Evolutionary conservation across 2,797 vertebrate genomes (phyloP).

Genomic region (Sebastes taczanowskii): DNA sequence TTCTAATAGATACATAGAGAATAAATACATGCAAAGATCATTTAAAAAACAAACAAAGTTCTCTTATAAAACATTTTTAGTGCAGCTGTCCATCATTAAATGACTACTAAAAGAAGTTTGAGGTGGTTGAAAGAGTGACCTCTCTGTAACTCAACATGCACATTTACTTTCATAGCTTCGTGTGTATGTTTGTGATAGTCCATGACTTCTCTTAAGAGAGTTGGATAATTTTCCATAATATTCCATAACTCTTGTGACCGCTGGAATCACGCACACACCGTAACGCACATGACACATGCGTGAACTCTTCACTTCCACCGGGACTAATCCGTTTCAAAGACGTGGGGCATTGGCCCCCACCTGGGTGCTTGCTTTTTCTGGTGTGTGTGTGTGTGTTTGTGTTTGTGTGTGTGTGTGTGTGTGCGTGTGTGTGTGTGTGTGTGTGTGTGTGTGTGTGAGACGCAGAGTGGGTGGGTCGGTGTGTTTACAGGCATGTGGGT

Average conservation of each 20-base stretch:
- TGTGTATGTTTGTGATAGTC: background rate
- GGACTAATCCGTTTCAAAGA: constrained; percentile 6
- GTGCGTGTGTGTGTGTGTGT: constrained; percentile 20
- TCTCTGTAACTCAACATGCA: background rate
- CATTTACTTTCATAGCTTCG: background rate
- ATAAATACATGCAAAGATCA: background rate
- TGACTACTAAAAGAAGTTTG: background rate
- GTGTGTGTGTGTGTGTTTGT: constrained; percentile 21
- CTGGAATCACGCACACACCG: background rate
- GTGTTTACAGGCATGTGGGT: constrained; percentile 68
- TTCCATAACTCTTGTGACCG: background rate
- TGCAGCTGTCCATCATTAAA: background rate
- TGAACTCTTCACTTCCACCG: background rate
- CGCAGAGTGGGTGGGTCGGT: constrained; percentile 52
- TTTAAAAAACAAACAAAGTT: too few species aligned
- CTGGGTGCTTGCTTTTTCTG: constrained; percentile 22
- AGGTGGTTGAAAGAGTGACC: background rate
- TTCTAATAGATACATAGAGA: background rate
- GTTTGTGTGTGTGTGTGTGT: constrained; percentile 8
- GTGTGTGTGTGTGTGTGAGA: constrained; percentile 9
- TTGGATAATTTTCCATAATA: background rate
- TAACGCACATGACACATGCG: background rate
- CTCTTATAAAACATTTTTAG: background rate
- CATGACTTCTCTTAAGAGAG: background rate
- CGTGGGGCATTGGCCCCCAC: constrained; percentile 24